Base-by-base conservation (phyloP, 2,797 vertebrate species). In the Podarcis siculus region DNA sequence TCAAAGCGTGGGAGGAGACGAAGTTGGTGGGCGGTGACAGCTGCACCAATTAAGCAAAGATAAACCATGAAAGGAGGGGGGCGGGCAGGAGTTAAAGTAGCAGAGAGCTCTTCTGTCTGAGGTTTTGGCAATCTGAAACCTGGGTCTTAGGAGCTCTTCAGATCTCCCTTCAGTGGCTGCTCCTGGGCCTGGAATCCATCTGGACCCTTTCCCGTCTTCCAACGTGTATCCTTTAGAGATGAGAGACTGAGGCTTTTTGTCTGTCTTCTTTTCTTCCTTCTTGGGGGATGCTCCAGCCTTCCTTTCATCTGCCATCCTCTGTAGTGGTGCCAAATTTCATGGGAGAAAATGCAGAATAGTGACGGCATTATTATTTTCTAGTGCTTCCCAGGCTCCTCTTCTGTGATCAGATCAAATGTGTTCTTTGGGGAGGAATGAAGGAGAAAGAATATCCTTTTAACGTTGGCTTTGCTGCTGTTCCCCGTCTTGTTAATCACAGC, bases 21-120 rank as follows among this genome's bases (percentile, higher is more conserved):
- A 86, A 80, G 64, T 58, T 35, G 79, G 84, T 58, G 83, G 72
- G 55, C 5, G 39, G 58, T 66, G 78, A 86, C 72, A 82, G 84
- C 83, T 76, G 78, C 83, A 83, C 72, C 78, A 85, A 89, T 85
- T 79, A 81, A 89, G 58, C 78, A 81, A 77, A 89, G 72, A 55
- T 55, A 75, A 58, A 71, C 61, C 42, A 82, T 76, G 71, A 69
- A 78, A 45, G 35, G 19, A 79, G 79, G 17, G 21, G 49, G 49
- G 49, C 3, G 49, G 13, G 49, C 49, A 55, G 49, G 82, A 82
- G 82, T 86, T 86, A 89, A 86, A 86, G 42, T 71, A 61, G 66
- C 77, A 66, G 37, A 85, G 58, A 75, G 61, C 5, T n/a, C 10
- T 45, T 86, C 81, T 89, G 75, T 75, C 9, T 30, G 61, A 61